These are phyloP conservation scores for Chaetogeoica ovagalla DNA, from an alignment of 2,888 invertebrate species.

Conservation along the genomic window DNA sequence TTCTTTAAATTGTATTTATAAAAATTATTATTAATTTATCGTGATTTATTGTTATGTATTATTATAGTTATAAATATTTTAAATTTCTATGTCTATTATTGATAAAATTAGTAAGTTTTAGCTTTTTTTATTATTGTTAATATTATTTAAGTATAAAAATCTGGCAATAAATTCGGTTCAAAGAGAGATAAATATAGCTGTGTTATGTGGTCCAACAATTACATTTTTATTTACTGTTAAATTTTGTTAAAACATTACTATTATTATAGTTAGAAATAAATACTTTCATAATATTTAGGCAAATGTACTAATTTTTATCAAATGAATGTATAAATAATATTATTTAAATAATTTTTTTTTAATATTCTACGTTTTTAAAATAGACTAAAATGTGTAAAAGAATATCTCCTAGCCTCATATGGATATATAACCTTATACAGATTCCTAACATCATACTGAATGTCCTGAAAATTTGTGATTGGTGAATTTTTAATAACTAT, in stretches of 20 bases:
- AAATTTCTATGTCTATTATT: conserved; percentile 45
- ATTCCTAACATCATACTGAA: no score
- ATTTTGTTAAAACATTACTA: conserved; percentile 17
- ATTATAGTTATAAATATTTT: conserved; percentile 49
- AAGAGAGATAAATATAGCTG: conserved; percentile 29
- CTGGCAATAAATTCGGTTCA: conserved; percentile 43
- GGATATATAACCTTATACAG: no score
- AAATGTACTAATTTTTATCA: conserved; percentile 9
- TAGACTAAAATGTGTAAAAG: neutral
- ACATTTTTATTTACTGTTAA: conserved; percentile 36
- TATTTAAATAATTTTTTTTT: neutral
- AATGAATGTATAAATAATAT: conserved; percentile 13
- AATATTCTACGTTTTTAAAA: no score
- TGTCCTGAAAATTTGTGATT: no score
- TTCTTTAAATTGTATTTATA: conserved; percentile 45
- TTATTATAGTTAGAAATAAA: conserved; percentile 27
- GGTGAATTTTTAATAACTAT: no score
- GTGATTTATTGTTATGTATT: conserved; percentile 46
- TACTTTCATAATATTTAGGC: conserved; percentile 22
- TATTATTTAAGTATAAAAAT: conserved; percentile 42
- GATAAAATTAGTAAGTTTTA: conserved; percentile 28
- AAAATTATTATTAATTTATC: conserved; percentile 33
- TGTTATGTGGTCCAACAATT: conserved; percentile 45
- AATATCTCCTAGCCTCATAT: no score
- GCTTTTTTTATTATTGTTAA: conserved; percentile 40